Evolutionary conservation across 2,888 invertebrate genomes (phyloP).

Genomic region (Halocaridina rubra): DNA sequence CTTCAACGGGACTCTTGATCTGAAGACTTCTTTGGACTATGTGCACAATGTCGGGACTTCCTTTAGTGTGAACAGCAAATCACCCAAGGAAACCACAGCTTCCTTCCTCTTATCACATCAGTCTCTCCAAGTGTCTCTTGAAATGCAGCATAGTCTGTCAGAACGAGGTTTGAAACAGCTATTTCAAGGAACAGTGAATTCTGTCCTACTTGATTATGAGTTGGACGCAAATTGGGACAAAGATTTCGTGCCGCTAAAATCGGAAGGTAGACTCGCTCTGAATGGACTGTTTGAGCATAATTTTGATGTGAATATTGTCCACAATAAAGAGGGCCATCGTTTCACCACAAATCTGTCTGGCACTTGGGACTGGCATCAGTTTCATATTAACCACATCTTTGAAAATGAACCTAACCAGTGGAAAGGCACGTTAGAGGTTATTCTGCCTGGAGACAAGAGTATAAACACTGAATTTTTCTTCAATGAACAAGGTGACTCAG

Average conservation of each 20-base stretch:
- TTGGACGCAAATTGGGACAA: slow-evolving; percentile 25
- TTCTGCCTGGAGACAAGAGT: background rate
- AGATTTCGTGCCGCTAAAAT: slow-evolving; percentile 12
- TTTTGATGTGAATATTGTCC: slow-evolving; percentile 2
- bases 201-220: background rate
- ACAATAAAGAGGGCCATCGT: background rate
- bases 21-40: background rate
- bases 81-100: background rate
- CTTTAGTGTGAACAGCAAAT: background rate
- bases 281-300: background rate
- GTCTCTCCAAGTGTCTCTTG: slow-evolving; percentile 11
- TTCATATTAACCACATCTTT: slow-evolving; percentile 13
- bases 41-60: slow-evolving; percentile 9
- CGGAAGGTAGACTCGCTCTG: slow-evolving; percentile 3
- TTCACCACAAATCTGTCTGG: slow-evolving; percentile 1
- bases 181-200: slow-evolving; percentile 23
- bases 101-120: slow-evolving; percentile 25
- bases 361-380: background rate
- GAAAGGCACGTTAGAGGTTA: background rate
- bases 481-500: background rate
- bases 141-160: slow-evolving; percentile 4
- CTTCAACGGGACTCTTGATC: slow-evolving; percentile 27
- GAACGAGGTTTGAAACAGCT: background rate
- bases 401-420: background rate
- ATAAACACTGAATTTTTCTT: background rate